Evolutionary conservation across 2,888 invertebrate genomes (phyloP), one percentile per base, ranked within the genome.

Genomic region (Gryllus longicercus): DNA sequence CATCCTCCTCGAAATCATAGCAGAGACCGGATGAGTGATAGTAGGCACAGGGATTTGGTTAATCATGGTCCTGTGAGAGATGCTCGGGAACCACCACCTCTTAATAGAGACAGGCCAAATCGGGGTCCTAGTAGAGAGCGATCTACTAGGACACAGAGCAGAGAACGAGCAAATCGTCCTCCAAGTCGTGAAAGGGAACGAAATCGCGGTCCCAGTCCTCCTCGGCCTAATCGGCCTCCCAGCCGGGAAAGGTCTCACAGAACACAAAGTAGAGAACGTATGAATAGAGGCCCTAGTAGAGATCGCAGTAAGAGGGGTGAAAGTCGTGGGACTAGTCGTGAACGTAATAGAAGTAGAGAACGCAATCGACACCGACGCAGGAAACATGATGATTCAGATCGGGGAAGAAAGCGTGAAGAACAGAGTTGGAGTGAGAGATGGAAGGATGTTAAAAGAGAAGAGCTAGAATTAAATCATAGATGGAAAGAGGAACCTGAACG

Each of bases 1-100:
- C 63, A 63, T n/a, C 63, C 63, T 14, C 16, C n/a, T 16, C 63
- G 84, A 18, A 21, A 38, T 8, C 75, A 76, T 50, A 84, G 89
- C 88, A 81, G 85, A 86, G 76, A 89, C 88, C 14, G 85, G 85
- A 23, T 88, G 87, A 84, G 87, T 23, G 38, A 76, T 38, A 76
- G 76, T 18, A 38, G 23, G 16, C 25, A 23, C 23, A 77, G 77
- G 63, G 16, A 63, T n/a, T 18, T 63, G 16, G 63, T n/a, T 63
- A 63, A 63, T n/a, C 63, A 63, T n/a, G 63, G 63, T 8, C 63
- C 63, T n/a, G 63, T 63, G 16, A 63, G 63, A n/a, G 63, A 63
- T 14, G n/a, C n/a, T n/a, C 16, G 63, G 14, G 63, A 63, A 14
- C 63, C 63, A 5, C 63, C 63, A n/a, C 14, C n/a, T 14, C 38